Percentiles rank a stretch among this genome's conserved stretches.
Evolutionary conservation across 2,113 vertebrate species (phyloP).

Genomic region (Neodon shergylaensis): DNA sequence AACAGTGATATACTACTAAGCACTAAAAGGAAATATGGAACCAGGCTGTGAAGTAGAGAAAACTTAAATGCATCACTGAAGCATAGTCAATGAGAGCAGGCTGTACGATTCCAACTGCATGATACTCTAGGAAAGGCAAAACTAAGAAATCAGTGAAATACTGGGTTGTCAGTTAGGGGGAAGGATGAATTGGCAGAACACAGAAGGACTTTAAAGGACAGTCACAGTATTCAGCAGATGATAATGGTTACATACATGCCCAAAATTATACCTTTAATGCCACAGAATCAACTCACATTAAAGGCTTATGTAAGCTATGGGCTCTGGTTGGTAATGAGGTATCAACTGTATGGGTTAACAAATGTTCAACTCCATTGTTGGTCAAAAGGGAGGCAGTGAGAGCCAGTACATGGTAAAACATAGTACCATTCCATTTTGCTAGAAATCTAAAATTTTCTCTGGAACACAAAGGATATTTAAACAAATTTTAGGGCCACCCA

Average conservation of each 20-base stretch:
- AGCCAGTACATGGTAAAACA: background rate
- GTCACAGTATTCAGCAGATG: background rate
- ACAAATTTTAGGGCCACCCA: background rate
- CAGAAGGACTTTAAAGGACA: background rate
- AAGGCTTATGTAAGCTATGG: background rate
- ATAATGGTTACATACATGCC: background rate
- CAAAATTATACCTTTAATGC: background rate
- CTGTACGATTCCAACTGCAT: background rate
- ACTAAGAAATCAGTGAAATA: background rate
- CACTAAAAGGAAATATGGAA: background rate
- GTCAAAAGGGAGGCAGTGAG: background rate
- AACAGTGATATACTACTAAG: background rate
- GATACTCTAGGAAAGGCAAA: background rate
- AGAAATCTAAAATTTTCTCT: constrained; percentile 1
- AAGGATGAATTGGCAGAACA: background rate
- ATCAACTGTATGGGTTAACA: background rate
- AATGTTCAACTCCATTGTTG: background rate
- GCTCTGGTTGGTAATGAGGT: background rate
- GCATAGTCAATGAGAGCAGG: background rate
- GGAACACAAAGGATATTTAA: constrained; percentile 14
- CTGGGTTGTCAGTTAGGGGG: background rate
- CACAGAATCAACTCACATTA: background rate
- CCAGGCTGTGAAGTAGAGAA: background rate
- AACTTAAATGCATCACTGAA: background rate
- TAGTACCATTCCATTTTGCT: background rate